Percentiles rank a stretch among this genome's conserved stretches.
phyloP scores from a whole-genome alignment of 1,140 invertebrate species.

The Anagrus nilaparvatae region DNA sequence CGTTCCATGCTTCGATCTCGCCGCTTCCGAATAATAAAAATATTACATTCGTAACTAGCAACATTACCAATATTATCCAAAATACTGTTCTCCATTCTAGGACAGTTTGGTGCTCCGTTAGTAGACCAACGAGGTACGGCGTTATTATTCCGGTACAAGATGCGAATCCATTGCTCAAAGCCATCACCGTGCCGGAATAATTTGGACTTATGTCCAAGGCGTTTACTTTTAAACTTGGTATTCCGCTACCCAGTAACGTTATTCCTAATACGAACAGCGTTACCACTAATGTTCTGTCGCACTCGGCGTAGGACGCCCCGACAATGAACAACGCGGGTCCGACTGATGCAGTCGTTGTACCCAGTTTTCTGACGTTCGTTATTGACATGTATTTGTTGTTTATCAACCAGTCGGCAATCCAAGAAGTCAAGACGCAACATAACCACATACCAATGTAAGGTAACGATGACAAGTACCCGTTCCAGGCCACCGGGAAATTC shows the following conservation, averaged over 20 bases:
- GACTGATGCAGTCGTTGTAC: constrained; percentile 61
- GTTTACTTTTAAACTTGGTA: constrained; percentile 60
- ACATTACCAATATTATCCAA: constrained; percentile 67
- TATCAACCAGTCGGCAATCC: constrained; percentile 57
- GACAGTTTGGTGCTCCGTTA: constrained; percentile 60
- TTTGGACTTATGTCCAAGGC: constrained; percentile 74
- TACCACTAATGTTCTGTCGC: constrained; percentile 52
- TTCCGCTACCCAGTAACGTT: constrained; percentile 61
- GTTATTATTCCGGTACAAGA: constrained; percentile 70
- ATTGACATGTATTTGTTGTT: constrained; percentile 46
- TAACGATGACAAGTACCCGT: constrained; percentile 56
- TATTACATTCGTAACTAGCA: constrained; percentile 59
- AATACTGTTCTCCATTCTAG: constrained; percentile 73
- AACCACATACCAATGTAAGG: constrained; percentile 69
- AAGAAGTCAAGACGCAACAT: constrained; percentile 53
- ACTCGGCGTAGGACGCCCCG: constrained; percentile 70
- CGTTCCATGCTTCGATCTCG: constrained; percentile 62
- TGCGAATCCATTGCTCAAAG: constrained; percentile 74
- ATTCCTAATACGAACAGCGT: constrained; percentile 59
- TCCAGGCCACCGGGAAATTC: constrained; percentile 67
- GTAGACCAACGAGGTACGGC: constrained; percentile 64
- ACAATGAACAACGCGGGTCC: constrained; percentile 69
- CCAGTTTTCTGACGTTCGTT: constrained; percentile 57
- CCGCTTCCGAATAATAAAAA: constrained; percentile 63
- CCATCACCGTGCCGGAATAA: constrained; percentile 73